Conservation (phyloP, 2,888 invertebrate species). For the Siphlonurus alternatus region DNA sequence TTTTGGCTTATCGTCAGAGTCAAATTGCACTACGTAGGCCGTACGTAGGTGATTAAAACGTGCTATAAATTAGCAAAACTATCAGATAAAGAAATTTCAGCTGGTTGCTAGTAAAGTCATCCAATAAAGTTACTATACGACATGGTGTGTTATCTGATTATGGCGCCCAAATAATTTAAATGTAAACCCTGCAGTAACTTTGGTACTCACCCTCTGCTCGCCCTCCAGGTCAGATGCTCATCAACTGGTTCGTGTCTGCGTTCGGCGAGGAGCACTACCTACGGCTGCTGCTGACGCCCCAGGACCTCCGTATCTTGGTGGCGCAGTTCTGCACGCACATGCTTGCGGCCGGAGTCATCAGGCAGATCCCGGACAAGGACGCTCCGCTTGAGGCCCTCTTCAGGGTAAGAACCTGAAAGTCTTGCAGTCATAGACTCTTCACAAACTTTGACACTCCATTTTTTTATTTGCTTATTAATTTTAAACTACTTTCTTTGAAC, state of each 20-base stretch:
- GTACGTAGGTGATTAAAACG: no score
- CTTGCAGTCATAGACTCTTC: neutral
- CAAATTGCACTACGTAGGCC: no score
- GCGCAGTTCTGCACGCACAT: conserved; percentile 77
- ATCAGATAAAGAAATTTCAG: no score
- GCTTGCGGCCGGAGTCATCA: conserved; percentile 68
- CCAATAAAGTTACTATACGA: no score
- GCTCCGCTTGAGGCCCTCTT: conserved; percentile 47
- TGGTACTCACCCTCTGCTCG: no score
- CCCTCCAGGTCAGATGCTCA: conserved; percentile 78
- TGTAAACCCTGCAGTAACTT: no score
- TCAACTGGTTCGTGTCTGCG: conserved; percentile 76
- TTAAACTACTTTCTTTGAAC: neutral
- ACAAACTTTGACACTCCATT: conserved; percentile 2
- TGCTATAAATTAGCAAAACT: no score
- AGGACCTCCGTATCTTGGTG: conserved; percentile 59
- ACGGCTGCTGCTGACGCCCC: conserved; percentile 40
- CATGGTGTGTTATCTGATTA: no score
- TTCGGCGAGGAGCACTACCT: conserved; percentile 51
- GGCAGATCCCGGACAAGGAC: conserved; percentile 59
- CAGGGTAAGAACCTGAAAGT: conserved; percentile 42
- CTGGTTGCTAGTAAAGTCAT: no score
- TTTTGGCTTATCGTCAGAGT: no score
- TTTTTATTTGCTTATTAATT: conserved; percentile 7
- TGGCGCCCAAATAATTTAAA: no score